Conservation (phyloP, 1,140 invertebrate species). For the Paraescarpia echinospica region DNA sequence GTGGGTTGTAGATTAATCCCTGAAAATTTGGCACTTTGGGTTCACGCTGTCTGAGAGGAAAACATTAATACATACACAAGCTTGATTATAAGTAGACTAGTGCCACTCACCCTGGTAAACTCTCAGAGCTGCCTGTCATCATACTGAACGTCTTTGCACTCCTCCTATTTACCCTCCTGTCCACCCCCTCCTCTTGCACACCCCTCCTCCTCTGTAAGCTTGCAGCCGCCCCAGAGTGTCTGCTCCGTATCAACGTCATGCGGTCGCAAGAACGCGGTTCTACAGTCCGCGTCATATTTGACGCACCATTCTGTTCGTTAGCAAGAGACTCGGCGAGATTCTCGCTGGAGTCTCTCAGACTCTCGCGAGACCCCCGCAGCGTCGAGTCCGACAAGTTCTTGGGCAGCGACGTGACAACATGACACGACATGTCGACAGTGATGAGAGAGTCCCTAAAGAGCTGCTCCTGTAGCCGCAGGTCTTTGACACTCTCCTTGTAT, state of each 20-base stretch:
- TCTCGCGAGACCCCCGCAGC: constrained; percentile 24
- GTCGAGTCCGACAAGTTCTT: constrained; percentile 26
- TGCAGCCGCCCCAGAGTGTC: not conserved
- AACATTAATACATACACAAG: too few species aligned
- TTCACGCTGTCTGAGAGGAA: too few species aligned
- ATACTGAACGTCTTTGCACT: constrained; percentile 40
- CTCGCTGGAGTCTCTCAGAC: constrained; percentile 23
- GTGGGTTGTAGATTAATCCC: too few species aligned
- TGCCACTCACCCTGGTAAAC: constrained; percentile 50
- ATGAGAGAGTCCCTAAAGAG: constrained; percentile 35
- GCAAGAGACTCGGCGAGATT: constrained; percentile 7
- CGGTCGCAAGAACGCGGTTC: not conserved
- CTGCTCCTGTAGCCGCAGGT: constrained; percentile 29
- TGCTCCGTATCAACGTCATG: not conserved
- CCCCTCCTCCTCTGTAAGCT: not conserved
- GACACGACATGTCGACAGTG: constrained; percentile 40
- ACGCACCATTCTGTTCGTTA: not conserved
- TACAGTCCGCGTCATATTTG: not conserved
- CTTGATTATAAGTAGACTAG: too few species aligned
- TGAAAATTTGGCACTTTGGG: too few species aligned
- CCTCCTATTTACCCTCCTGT: not conserved
- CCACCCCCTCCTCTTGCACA: not conserved
- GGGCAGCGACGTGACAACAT: constrained; percentile 37
- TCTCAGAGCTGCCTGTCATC: constrained; percentile 53
- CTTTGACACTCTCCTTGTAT: constrained; percentile 33